Percentiles rank a stretch among this genome's conserved stretches.
These are phyloP conservation scores for Cassiopea andromeda DNA, from an alignment of 30 jellyfish, hydroid and myxozoan species.

Conservation along the genomic window DNA sequence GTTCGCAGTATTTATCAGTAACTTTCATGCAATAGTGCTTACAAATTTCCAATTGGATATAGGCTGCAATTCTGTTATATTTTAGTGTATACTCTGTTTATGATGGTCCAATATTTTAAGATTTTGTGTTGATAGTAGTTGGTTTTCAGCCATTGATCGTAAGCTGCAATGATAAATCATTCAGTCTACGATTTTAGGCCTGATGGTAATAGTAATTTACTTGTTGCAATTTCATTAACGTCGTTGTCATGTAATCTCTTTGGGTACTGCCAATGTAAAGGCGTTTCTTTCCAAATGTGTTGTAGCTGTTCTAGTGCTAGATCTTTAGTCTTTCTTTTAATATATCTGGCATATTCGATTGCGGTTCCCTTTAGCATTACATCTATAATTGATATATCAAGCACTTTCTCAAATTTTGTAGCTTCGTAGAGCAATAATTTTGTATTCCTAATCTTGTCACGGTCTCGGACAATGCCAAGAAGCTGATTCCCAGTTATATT, in stretches of 20 bases:
- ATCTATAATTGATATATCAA: not conserved
- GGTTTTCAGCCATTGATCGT: not conserved
- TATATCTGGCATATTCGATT: not conserved
- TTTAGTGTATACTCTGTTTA: not conserved
- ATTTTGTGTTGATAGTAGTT: not conserved
- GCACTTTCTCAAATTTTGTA: not conserved
- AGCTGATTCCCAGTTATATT: not conserved
- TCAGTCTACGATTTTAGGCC: not conserved
- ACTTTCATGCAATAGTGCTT: not conserved
- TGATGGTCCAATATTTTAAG: not conserved
- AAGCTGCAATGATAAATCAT: not conserved
- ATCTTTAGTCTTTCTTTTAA: not conserved
- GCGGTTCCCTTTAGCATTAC: not conserved
- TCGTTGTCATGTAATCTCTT: not conserved
- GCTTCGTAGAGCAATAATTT: not conserved
- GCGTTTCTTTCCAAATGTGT: not conserved
- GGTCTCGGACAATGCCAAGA: not conserved
- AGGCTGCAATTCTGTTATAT: not conserved
- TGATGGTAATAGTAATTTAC: not conserved
- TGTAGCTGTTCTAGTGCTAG: not conserved
- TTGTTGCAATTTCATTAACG: not conserved
- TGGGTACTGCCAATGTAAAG: not conserved
- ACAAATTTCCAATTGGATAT: not conserved
- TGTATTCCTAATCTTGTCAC: not conserved
- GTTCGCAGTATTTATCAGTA: not conserved